Conservation (phyloP, 2,888 invertebrate species). For the Callimorpha dominula region DNA sequence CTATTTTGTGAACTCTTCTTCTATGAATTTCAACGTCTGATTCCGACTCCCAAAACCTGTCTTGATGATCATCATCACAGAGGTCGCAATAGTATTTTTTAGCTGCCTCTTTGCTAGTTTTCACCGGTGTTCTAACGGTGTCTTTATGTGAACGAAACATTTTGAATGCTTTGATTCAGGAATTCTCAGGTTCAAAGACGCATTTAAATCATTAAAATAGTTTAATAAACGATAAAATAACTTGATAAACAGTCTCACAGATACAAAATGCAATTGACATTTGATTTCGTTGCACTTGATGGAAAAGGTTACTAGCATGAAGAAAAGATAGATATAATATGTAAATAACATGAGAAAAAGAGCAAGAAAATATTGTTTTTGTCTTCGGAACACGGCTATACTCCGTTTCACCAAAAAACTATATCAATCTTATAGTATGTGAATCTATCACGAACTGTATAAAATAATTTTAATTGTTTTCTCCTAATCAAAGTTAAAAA, state of each 20-base stretch:
- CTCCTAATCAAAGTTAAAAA: background rate
- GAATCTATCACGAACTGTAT: background rate
- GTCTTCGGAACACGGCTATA: background rate
- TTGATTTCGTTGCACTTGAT: background rate
- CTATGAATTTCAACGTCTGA: conserved; percentile 67
- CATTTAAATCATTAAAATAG: background rate
- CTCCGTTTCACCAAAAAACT: background rate
- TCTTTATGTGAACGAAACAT: conserved; percentile 46
- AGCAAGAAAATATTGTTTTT: background rate
- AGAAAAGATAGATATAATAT: background rate
- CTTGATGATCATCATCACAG: conserved; percentile 41
- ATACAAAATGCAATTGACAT: background rate
- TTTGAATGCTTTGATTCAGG: conserved; percentile 6
- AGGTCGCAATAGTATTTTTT: conserved; percentile 51
- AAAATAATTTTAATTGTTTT: background rate
- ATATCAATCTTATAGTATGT: background rate
- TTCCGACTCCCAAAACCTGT: conserved; percentile 59
- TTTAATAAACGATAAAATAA: background rate
- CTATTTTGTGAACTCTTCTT: conserved; percentile 44
- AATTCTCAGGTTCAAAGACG: background rate
- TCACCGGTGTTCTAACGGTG: conserved; percentile 13
- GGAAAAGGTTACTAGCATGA: background rate
- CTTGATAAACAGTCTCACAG: conserved; percentile 1
- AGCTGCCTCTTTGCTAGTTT: background rate
- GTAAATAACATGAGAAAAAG: background rate